Conservation (phyloP, 2,113 vertebrate genomes). For the Osmerus mordax region DNA sequence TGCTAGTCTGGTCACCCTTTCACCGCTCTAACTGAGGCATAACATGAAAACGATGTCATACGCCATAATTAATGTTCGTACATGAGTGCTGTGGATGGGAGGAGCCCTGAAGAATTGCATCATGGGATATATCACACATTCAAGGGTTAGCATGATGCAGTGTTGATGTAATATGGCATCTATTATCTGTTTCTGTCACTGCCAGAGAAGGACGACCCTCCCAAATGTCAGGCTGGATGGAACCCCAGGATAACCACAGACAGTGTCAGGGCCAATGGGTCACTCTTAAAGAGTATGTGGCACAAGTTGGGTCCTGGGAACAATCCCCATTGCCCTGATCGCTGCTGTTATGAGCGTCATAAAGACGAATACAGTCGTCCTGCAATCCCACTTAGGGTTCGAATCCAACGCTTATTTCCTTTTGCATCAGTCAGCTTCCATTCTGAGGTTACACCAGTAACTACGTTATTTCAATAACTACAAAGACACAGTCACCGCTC, state of each 20-base stretch:
- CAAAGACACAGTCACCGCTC: neutral
- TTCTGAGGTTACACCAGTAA: constrained; percentile 16
- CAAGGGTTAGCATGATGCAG: constrained; percentile 54
- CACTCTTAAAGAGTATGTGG: constrained; percentile 45
- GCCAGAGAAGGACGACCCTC: constrained; percentile 66
- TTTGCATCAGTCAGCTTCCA: constrained; percentile 32
- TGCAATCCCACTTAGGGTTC: constrained; percentile 35
- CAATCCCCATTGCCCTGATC: constrained; percentile 44
- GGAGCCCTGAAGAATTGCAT: constrained; percentile 53
- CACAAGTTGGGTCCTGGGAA: constrained; percentile 37
- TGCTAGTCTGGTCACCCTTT: no score
- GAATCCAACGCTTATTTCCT: constrained; percentile 34
- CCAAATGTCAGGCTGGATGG: constrained; percentile 61
- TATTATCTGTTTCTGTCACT: constrained; percentile 58
- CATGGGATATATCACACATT: constrained; percentile 61
- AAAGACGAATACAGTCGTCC: constrained; percentile 23
- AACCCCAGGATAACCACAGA: constrained; percentile 48
- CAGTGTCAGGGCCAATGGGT: constrained; percentile 55
- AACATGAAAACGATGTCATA: constrained; percentile 14
- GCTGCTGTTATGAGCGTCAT: constrained; percentile 39
- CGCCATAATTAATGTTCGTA: constrained; percentile 25
- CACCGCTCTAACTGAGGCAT: no score
- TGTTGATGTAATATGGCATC: constrained; percentile 73
- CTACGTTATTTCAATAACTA: constrained; percentile 14
- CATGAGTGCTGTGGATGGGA: constrained; percentile 56